Evolutionary conservation across 2,113 vertebrate genomes (phyloP).

Genomic region (Leptobrachium ailaonicum): DNA sequence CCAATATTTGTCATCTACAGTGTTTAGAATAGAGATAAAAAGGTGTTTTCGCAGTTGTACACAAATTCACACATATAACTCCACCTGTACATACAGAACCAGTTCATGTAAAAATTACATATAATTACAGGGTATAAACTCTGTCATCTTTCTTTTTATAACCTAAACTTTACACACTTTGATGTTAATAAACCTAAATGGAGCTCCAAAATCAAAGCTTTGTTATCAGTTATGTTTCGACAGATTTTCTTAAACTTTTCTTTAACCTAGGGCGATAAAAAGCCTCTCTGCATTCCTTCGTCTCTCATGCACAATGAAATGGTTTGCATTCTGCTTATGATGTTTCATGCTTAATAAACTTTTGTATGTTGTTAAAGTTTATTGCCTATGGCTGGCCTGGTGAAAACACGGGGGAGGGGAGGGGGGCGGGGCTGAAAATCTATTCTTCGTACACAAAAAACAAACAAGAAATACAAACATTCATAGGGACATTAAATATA

Average conservation of each 20-base stretch:
- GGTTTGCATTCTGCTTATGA: constrained; percentile 60
- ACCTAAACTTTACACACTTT: constrained; percentile 73
- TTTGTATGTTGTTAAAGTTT: constrained; percentile 60
- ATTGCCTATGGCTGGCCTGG: constrained; percentile 57
- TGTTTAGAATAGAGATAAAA: too few species aligned
- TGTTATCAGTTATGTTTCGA: constrained; percentile 73
- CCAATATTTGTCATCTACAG: too few species aligned
- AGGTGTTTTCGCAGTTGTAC: too few species aligned
- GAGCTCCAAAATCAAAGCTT: constrained; percentile 82
- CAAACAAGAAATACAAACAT: too few species aligned
- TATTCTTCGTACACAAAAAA: too few species aligned
- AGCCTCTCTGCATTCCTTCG: constrained; percentile 66
- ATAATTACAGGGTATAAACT: constrained; percentile 75
- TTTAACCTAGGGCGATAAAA: constrained; percentile 69
- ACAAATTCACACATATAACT: too few species aligned
- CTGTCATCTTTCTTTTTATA: constrained; percentile 74
- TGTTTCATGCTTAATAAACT: constrained; percentile 65
- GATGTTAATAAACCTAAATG: constrained; percentile 77
- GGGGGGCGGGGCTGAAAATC: too few species aligned
- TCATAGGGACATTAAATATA: not conserved
- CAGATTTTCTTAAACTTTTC: constrained; percentile 63
- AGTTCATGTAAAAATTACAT: constrained; percentile 76
- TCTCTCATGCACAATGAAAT: constrained; percentile 62
- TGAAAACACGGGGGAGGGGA: constrained; percentile 51
- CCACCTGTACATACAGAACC: constrained; percentile 66